Evolutionary conservation across 2,888 invertebrate genomes (phyloP).

Genomic region (Cheilosia scutellata): DNA sequence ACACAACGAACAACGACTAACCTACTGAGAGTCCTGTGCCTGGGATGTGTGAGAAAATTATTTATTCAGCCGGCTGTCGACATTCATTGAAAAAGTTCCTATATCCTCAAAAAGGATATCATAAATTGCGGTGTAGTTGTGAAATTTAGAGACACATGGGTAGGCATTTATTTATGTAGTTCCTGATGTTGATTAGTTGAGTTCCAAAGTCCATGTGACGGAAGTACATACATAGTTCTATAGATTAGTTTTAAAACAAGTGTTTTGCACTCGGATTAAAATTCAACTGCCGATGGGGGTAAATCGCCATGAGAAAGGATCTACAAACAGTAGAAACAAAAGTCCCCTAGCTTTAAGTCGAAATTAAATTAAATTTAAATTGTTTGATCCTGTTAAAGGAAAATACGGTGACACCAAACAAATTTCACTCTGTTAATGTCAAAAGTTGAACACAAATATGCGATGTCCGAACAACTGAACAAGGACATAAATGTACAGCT

Average conservation of each 20-base stretch:
- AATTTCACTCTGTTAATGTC: background rate
- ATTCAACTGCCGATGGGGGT: no score
- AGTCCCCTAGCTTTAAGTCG: no score
- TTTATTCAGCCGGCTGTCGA: constrained; percentile 28
- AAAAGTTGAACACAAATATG: constrained; percentile 3
- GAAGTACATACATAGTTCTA: no score
- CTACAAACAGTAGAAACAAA: no score
- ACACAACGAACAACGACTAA: constrained; percentile 13
- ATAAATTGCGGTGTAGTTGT: background rate
- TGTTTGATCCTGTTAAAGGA: constrained; percentile 2
- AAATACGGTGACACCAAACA: background rate
- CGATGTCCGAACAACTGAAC: background rate
- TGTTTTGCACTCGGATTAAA: no score
- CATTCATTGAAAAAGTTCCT: constrained; percentile 17
- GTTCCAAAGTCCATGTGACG: no score
- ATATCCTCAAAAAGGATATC: background rate
- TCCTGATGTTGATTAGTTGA: background rate
- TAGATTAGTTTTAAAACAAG: no score
- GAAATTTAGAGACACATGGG: background rate
- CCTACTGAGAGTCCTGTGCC: constrained; percentile 12
- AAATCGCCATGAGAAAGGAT: no score
- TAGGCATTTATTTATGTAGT: background rate
- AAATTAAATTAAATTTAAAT: no score
- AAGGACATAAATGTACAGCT: background rate
- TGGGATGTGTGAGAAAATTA: constrained; percentile 14